A percentile compares a stretch with the other conserved stretches of the same genome.
Evolutionary conservation across 2,888 invertebrate genomes (phyloP).

Genomic region (Clostera curtula): DNA sequence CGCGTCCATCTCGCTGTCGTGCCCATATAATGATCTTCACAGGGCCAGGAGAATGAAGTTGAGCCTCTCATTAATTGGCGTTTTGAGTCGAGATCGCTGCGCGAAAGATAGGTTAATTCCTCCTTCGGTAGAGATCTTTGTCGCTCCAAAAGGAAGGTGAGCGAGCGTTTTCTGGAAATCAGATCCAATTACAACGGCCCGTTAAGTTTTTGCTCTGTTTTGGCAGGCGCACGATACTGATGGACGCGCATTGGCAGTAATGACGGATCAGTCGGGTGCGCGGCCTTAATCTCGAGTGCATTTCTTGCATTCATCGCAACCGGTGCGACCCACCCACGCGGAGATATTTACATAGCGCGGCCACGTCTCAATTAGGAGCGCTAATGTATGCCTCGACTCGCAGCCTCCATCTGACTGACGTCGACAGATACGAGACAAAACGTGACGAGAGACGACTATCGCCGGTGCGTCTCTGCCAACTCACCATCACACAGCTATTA

Average conservation of each 20-base stretch:
- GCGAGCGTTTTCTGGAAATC: constrained; percentile 73
- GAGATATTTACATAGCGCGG: constrained; percentile 69
- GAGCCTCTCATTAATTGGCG: constrained; percentile 75
- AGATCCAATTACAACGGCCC: constrained; percentile 73
- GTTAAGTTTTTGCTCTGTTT: constrained; percentile 73
- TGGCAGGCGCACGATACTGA: constrained; percentile 60
- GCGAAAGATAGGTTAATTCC: constrained; percentile 75
- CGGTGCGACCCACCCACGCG: constrained; percentile 65
- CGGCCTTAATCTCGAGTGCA: constrained; percentile 35
- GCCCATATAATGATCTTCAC: constrained; percentile 75
- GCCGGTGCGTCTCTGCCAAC: constrained; percentile 47
- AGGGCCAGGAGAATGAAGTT: constrained; percentile 74
- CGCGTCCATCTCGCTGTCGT: constrained; percentile 74
- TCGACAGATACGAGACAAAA: constrained; percentile 63
- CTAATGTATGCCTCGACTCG: constrained; percentile 74
- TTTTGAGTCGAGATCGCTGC: constrained; percentile 73
- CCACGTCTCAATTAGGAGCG: constrained; percentile 75
- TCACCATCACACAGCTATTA: constrained; percentile 57
- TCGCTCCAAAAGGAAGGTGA: constrained; percentile 72
- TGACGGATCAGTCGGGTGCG: constrained; percentile 37
- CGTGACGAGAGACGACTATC: constrained; percentile 72
- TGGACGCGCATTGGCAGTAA: constrained; percentile 45
- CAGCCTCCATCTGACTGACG: constrained; percentile 65
- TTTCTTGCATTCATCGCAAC: constrained; percentile 43
- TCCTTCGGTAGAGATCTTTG: constrained; percentile 69